Base-by-base conservation (phyloP, 2,888 invertebrate species). In the Eulithis testata region DNA sequence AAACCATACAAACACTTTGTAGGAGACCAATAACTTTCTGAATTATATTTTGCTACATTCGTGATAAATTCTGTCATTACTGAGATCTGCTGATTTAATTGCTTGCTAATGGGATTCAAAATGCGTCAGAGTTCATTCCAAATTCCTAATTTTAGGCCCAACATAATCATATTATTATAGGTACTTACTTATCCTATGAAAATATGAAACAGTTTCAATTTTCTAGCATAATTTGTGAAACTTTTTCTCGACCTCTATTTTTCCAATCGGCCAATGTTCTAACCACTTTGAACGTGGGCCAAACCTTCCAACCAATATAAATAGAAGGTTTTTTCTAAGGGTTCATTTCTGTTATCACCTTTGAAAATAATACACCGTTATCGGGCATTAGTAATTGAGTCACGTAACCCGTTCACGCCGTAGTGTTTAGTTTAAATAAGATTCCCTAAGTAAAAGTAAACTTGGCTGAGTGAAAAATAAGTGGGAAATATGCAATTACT, bases 381-480 rank as follows among this genome's bases (percentile, higher is more conserved):
- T 84, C 80, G 83, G 80, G 72, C 78, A 79, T 83, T 88, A 79
- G 74, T 83, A 81, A 91, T 89, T 89, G 76, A 76, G 83, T 84
- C 91, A 92, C 91, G 90, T 90, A 79, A 72, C 70, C 79, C 88
- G 87, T 89, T 90, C 88, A 89, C 89, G 86, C 88, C 84, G 81
- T 79, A 80, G 83, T 91, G 91, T 91, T 91, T 91, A 88, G 89
- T 91, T 91, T 91, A 90, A 91, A 91, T 91, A 90, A 90, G 89
- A 88, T 88, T 87, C 83, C 80, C 84, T 90, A 89, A 90, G 89
- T 88, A 87, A 89, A 90, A 89, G 88, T 83, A 88, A 90, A 87
- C 89, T 84, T 85, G 79, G 83, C 76, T 82, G 87, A 88, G 88
- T 90, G 84, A 89, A 90, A 91, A 89, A 89, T 89, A 89, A 86